Evolutionary conservation across 2,888 invertebrate species (phyloP).

Genomic region (Pimpla rufipes): DNA sequence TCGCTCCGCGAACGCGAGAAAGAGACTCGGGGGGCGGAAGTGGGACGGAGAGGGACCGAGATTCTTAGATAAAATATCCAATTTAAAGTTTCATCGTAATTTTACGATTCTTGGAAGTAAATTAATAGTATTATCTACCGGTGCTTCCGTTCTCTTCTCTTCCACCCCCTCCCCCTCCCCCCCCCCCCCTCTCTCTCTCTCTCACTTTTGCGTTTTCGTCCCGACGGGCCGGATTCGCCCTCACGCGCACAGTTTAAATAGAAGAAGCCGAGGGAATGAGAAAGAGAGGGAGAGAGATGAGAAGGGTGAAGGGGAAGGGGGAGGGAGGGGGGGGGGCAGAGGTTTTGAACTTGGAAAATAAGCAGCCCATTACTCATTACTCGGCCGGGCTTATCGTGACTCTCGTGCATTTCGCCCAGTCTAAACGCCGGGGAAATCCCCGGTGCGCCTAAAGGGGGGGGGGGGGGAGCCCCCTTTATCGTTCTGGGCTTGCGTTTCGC

Average conservation of each 20-base stretch:
- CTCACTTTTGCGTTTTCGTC: conserved; percentile 30
- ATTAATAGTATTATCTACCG: conserved; percentile 83
- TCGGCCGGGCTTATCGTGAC: conserved; percentile 59
- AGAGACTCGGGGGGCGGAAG: conserved; percentile 15
- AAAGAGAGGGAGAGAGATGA: not conserved
- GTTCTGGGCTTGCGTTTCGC: conserved; percentile 25
- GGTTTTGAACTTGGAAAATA: conserved; percentile 79
- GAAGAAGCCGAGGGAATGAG: conserved; percentile 1
- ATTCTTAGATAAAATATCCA: conserved; percentile 71
- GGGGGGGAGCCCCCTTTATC: too few relatives aligned
- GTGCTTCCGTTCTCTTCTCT: conserved; percentile 62
- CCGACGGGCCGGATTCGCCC: conserved; percentile 41
- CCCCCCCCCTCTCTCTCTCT: too few relatives aligned
- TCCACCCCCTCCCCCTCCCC: not conserved
- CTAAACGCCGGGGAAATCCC: conserved; percentile 36
- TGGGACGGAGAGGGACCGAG: conserved; percentile 63
- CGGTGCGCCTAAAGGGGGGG: too few relatives aligned
- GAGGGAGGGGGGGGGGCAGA: conserved; percentile 14
- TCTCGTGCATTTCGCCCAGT: conserved; percentile 41
- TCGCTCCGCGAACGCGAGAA: conserved; percentile 17
- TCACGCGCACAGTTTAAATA: conserved; percentile 59
- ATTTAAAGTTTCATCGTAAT: conserved; percentile 80
- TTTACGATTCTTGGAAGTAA: conserved; percentile 84
- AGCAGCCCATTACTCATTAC: conserved; percentile 82
- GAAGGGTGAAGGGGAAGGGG: not conserved